Percentiles rank a stretch among this genome's conserved stretches.
These are phyloP conservation scores for Brachynemurus nebulosus DNA, from an alignment of 2,888 invertebrate species.

Conservation along the genomic window DNA sequence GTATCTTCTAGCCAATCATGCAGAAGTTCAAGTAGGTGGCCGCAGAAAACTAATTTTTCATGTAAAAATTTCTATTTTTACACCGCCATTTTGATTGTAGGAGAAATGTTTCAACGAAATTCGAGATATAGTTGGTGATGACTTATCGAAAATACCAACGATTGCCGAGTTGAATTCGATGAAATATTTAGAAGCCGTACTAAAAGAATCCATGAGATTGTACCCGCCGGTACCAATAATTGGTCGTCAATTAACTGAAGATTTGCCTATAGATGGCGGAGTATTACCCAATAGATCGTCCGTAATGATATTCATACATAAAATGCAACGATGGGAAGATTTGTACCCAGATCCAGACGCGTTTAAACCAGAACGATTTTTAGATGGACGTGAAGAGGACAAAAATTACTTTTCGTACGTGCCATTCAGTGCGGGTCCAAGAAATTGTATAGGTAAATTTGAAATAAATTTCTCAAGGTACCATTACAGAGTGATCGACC, in stretches of 20 bases:
- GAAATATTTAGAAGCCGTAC: not conserved
- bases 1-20: not conserved
- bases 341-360: constrained; percentile 2
- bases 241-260: not conserved
- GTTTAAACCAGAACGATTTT: constrained; percentile 4
- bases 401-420: not conserved
- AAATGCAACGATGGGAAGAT: not conserved
- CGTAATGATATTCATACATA: not conserved
- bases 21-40: not conserved
- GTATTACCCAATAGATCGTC: too few relatives aligned
- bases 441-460: constrained; percentile 4
- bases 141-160: not conserved
- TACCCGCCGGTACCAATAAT: constrained; percentile 2
- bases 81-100: not conserved
- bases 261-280: not conserved
- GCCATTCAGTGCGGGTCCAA: constrained; percentile 6
- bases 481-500: too few relatives aligned
- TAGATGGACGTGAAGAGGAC: not conserved
- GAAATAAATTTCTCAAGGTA: too few relatives aligned
- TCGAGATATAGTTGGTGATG: not conserved
- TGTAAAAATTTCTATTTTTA: not conserved
- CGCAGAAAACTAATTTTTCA: too few relatives aligned
- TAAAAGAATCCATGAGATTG: constrained; percentile 1
- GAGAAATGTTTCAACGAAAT: not conserved
- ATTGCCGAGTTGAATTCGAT: not conserved